A percentile compares a stretch with the other conserved stretches of the same genome.
These are phyloP conservation scores for Mionectes olivaceus DNA, from an alignment of 2,797 vertebrate species.

Conservation along the genomic window DNA sequence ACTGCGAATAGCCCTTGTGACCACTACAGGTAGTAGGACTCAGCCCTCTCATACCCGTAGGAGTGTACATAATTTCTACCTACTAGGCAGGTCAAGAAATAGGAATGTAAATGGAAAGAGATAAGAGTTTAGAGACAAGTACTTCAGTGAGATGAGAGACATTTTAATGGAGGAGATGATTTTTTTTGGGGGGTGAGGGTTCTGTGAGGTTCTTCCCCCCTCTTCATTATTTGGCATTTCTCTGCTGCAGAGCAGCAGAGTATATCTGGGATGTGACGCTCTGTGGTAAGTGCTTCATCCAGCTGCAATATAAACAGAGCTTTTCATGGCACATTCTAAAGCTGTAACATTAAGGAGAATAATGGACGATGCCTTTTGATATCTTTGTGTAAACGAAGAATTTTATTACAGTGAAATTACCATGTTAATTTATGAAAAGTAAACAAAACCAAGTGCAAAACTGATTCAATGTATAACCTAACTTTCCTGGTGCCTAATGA, in stretches of 20 bases:
- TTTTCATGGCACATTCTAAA: conserved; percentile 29
- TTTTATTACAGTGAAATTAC: conserved; percentile 74
- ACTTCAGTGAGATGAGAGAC: not conserved
- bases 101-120: not conserved
- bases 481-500: conserved; percentile 64
- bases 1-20: not conserved
- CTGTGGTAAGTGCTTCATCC: conserved; percentile 21
- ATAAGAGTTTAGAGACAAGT: not conserved
- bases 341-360: conserved; percentile 56
- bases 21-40: not conserved
- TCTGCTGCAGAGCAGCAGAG: not conserved
- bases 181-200: not conserved
- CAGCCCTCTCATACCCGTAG: not conserved
- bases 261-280: not conserved
- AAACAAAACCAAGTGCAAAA: conserved; percentile 69
- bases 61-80: not conserved
- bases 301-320: conserved; percentile 64
- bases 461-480: conserved; percentile 53
- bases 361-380: conserved; percentile 65
- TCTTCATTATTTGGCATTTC: not conserved
- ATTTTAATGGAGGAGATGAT: not conserved
- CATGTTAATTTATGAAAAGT: conserved; percentile 66
- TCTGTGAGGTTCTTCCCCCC: too few relatives aligned
- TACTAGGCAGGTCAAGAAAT: not conserved
- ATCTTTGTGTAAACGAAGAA: conserved; percentile 68